Base-by-base conservation (phyloP, 2,888 invertebrate genomes). In the Stratiomys singularior region DNA sequence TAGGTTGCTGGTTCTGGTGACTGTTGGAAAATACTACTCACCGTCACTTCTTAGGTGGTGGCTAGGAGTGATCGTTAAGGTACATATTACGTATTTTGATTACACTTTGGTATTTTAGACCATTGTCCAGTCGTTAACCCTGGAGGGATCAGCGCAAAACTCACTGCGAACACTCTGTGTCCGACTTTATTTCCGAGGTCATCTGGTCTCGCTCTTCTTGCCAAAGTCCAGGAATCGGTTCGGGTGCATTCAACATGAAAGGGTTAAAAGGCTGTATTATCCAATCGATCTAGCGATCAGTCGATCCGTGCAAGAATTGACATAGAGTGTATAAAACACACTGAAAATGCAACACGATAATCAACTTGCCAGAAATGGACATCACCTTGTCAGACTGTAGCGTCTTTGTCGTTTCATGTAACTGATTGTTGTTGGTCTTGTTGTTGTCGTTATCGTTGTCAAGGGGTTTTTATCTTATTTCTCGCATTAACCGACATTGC, bases 21-120 rank as follows among this genome's bases (percentile, higher is more conserved):
- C 71, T 77, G 79, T 77, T 77, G 80, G 80, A 78, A 77, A 69
- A 80, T 79, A 79, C 79, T 44, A 52, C 52, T 9, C 18, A 52
- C 79, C 63, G 60, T 69, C 64, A 67, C 66, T 67, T 58, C 67
- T 74, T 67, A 52, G 47, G 46, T 66, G 66, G 66, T 66, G 56
- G 37, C 66, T 66, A 66, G 66, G 66, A 30, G 18, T 63, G 9
- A 63, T 27, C n/a, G 28, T 63, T 63, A 63, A 63, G 25, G 63
- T 63, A 3, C 23, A 23, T 63, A 11, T 3, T 63, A 7, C 27
- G 13, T 27, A 63, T 63, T 27, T 60, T 23, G 23, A 60, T 21
- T 60, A 60, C 23, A 11, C 18, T 60, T 60, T 25, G 11, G 60
- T 21, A 60, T 25, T 60, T 52, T 9, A 52, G 15, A 52, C 5